Conservation (phyloP, 2,113 vertebrate genomes). For the Neotoma lepida region DNA sequence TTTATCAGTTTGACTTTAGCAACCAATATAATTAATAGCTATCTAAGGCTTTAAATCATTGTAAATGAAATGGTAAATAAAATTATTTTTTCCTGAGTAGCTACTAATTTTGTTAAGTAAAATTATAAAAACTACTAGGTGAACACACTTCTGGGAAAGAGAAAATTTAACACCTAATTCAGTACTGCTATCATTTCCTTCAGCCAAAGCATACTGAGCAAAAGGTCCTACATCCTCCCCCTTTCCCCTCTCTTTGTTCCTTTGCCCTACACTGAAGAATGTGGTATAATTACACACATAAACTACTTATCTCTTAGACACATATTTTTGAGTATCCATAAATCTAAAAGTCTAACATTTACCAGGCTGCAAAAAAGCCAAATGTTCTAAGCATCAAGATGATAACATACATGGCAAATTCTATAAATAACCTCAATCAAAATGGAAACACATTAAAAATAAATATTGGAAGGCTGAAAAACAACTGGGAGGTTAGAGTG, state of each 20-base stretch:
- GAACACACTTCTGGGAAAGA: neutral
- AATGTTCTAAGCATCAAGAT: neutral
- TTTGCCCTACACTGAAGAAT: neutral
- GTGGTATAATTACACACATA: neutral
- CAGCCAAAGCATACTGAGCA: neutral
- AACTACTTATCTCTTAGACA: neutral
- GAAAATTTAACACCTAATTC: neutral
- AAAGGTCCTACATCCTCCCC: neutral
- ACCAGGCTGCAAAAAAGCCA: neutral
- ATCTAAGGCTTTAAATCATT: slow-evolving; percentile 18
- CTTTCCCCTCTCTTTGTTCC: neutral
- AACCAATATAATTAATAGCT: slow-evolving; percentile 7
- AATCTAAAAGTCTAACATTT: neutral
- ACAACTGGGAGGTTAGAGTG: neutral
- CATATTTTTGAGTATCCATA: neutral
- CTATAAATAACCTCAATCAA: neutral
- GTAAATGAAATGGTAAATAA: slow-evolving; percentile 14
- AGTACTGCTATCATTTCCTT: neutral
- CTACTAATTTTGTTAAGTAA: neutral
- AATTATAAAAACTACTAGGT: neutral
- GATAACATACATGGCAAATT: neutral
- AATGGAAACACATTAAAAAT: neutral
- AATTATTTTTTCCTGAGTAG: neutral
- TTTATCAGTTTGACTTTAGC: neutral
- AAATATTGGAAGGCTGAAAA: neutral